Conservation (phyloP, 2,888 invertebrate species). For the Coelogynopora nodosa region DNA sequence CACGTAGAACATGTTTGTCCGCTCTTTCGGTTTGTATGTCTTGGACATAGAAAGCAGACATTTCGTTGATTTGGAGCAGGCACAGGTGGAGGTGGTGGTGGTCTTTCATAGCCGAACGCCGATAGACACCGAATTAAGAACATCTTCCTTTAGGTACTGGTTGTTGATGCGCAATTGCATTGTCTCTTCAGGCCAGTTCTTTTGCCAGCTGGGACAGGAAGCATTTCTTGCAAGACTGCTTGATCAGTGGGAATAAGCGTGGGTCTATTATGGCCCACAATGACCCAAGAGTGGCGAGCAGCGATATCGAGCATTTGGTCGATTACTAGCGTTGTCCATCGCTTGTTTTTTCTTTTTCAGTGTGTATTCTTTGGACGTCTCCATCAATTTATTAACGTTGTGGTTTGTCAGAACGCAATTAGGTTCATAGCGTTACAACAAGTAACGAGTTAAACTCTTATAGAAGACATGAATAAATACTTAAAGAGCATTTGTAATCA, state of each 20-base stretch:
- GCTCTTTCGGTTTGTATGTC: background rate
- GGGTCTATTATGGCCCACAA: background rate
- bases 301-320: too few species aligned
- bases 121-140: background rate
- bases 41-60: background rate
- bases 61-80: background rate
- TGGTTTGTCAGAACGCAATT: too few species aligned
- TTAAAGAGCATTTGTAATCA: too few species aligned
- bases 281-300: too few species aligned
- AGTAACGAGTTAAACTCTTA: too few species aligned
- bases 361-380: too few species aligned
- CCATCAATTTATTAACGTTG: too few species aligned
- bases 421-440: too few species aligned
- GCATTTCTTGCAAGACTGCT: background rate
- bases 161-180: background rate
- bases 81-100: background rate
- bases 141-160: background rate
- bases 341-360: too few species aligned
- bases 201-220: background rate
- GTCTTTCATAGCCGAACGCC: background rate
- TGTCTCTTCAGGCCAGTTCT: background rate
- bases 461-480: too few species aligned
- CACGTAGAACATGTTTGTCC: background rate
- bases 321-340: too few species aligned
- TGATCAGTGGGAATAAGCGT: background rate